phyloP scores from a whole-genome alignment of 2,113 vertebrate genomes.

The Plestiodon gilberti region DNA sequence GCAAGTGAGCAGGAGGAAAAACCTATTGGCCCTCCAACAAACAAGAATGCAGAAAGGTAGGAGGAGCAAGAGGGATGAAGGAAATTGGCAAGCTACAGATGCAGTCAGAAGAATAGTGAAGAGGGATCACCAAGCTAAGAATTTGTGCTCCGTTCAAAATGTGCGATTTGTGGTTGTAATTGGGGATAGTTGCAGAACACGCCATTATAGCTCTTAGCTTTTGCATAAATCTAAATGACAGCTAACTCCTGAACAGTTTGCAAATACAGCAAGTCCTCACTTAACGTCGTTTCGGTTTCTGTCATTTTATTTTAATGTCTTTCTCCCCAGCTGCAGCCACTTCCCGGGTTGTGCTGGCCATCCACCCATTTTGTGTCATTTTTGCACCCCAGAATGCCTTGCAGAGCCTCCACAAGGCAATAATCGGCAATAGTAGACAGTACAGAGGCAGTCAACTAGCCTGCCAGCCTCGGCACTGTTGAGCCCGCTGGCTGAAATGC shows the following conservation, averaged over 20 bases:
- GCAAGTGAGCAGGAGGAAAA: neutral
- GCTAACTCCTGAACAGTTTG: neutral
- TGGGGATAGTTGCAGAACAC: neutral
- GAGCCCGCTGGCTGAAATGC: no score
- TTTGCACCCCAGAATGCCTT: no score
- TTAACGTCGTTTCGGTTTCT: no score
- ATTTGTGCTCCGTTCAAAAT: neutral
- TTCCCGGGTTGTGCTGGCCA: no score
- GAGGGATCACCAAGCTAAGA: neutral
- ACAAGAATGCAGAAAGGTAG: neutral
- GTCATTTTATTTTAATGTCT: no score
- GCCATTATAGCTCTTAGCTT: neutral
- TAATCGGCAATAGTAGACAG: no score
- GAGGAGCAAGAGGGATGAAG: neutral
- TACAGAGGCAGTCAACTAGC: no score
- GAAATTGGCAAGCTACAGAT: neutral
- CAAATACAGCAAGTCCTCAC: no score
- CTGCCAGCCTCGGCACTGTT: no score
- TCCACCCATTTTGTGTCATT: no score
- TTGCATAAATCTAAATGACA: neutral
- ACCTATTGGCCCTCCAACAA: neutral
- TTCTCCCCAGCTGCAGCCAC: no score
- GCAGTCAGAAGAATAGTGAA: neutral
- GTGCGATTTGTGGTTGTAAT: neutral
- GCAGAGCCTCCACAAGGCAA: no score